These are phyloP conservation scores for Seira sanloemensis DNA, from an alignment of 2,888 invertebrate genomes.

Conservation along the genomic window DNA sequence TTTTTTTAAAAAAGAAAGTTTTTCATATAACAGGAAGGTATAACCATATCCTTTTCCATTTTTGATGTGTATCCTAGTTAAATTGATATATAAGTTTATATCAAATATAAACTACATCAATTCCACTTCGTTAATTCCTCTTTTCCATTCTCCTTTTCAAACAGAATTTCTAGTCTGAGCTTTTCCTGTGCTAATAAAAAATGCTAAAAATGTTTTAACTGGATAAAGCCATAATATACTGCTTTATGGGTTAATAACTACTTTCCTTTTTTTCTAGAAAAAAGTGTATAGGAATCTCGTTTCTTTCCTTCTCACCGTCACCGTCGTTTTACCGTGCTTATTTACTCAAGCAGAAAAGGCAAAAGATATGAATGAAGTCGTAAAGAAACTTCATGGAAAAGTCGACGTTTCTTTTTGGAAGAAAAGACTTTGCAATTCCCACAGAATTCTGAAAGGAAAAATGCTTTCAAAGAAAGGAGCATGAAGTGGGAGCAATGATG, in stretches of 20 bases:
- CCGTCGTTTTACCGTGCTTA: neutral
- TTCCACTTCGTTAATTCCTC: constrained; percentile 47
- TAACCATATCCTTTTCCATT: constrained; percentile 23
- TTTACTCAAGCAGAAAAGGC: constrained; percentile 26
- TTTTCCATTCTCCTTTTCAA: neutral
- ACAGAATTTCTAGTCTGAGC: neutral
- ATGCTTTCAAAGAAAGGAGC: no score
- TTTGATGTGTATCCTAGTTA: no score
- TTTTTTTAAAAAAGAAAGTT: no score
- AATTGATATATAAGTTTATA: no score
- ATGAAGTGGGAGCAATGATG: neutral
- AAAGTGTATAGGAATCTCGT: constrained; percentile 24
- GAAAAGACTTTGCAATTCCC: no score
- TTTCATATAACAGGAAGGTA: no score
- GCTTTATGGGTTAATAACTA: neutral
- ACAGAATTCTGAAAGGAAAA: neutral
- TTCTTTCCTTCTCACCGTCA: neutral
- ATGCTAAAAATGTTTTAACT: neutral
- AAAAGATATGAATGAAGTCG: constrained; percentile 24
- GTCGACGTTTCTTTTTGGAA: neutral
- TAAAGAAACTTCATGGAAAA: neutral
- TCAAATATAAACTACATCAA: constrained; percentile 22
- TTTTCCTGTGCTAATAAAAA: neutral
- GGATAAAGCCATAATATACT: neutral
- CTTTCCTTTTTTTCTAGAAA: neutral